A percentile compares a stretch with the other conserved stretches of the same genome.
Evolutionary conservation across 2,113 vertebrate genomes (phyloP).

Genomic region (Protomyctophum bolini): DNA sequence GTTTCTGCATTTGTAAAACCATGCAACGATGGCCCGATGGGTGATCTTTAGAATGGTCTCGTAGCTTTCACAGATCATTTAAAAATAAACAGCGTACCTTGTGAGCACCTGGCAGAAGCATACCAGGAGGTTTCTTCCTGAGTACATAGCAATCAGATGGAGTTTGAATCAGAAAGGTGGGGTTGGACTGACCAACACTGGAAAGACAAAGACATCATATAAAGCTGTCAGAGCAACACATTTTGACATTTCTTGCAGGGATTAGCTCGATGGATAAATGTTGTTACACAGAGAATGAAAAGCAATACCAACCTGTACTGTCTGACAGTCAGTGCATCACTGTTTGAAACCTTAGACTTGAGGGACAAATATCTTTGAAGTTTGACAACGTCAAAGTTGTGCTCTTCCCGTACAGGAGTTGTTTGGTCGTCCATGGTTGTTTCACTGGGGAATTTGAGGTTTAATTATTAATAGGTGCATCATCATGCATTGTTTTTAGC

Average conservation of each 20-base stretch:
- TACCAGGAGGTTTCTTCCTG: slow-evolving; percentile 90
- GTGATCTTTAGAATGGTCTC: too few relatives aligned
- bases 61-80: neutral
- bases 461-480: slow-evolving; percentile 34
- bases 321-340: slow-evolving; percentile 69
- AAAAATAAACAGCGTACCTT: slow-evolving; percentile 69
- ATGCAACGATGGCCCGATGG: too few relatives aligned
- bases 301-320: slow-evolving; percentile 83
- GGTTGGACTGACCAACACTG: slow-evolving; percentile 92
- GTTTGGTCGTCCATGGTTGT: slow-evolving; percentile 71
- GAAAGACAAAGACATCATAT: slow-evolving; percentile 1
- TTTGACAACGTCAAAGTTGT: slow-evolving; percentile 74
- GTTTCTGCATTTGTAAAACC: too few relatives aligned
- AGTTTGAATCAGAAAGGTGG: slow-evolving; percentile 90
- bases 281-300: neutral
- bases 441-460: neutral
- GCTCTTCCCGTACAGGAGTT: slow-evolving; percentile 77
- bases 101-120: slow-evolving; percentile 88
- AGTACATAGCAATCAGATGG: slow-evolving; percentile 82
- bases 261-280: too few relatives aligned
- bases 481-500: neutral
- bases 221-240: neutral
- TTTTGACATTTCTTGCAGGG: neutral
- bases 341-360: slow-evolving; percentile 65
- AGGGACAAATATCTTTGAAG: slow-evolving; percentile 80